Base-by-base conservation (phyloP, 2,113 vertebrate genomes). In the Tragulus kanchil region DNA sequence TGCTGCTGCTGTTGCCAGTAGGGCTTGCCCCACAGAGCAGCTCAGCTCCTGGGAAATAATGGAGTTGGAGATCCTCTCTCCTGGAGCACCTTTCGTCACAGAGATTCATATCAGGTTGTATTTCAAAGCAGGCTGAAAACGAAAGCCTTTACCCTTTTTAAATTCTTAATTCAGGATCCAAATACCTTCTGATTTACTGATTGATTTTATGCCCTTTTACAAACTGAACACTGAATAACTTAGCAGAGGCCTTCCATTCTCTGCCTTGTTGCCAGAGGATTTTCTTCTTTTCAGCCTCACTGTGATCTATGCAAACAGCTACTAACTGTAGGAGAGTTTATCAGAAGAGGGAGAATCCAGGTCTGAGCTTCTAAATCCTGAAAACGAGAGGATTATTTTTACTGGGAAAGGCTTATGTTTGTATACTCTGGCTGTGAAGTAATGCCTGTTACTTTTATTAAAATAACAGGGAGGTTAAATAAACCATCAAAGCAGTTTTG, bases 61-160 rank as follows among this genome's bases (percentile, higher is more conserved):
- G 75, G 31, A 28, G 56, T 48, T 69, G 61, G 28, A 56, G 61
- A 26, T 85, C 52, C 21, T 3, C n/a, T 71, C 67, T 83, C n/a
- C 19, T 87, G 81, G 61, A 90, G 81, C 71, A 45, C 26, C 42
- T 89, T 83, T 83, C 36, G 28, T 58, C 73, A 82, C 17, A 89
- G 82, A 91, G 78, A 79, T 90, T 96, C 58, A 42, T 56, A 75
- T 81, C 89, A 79, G 79, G 82, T 95, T 97, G 28, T 94, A 92
- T 94, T 81, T 83, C 85, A 89, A 90, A 98, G 48, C 31, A 89
- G 14, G 69, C 45, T 88, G 67, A 65, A 61, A 91, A 91, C 64
- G 56, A 88, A 90, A 93, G 12, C 62, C 23, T 67, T 23, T 84
- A 56, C 31, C 15, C 12, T 87, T 73, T 93, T 64, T 94, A 93